Conservation (phyloP, 2,888 invertebrate species). For the Ethmia dodecea region DNA sequence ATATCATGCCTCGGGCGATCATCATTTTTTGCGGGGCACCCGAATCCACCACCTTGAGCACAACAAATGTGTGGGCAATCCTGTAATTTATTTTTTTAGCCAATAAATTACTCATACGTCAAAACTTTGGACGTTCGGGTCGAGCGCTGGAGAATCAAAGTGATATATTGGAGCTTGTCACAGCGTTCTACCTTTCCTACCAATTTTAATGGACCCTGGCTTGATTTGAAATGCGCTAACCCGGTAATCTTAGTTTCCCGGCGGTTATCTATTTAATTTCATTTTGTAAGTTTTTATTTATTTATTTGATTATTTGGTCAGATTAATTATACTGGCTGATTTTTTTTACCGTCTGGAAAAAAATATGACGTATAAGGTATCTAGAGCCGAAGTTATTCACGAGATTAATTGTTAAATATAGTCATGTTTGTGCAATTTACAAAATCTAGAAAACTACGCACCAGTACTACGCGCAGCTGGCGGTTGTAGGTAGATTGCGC, state of each 20-base stretch:
- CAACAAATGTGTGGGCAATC: constrained; percentile 73
- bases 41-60: constrained; percentile 70
- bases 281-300: too few relatives aligned
- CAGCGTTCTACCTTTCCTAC: constrained; percentile 57
- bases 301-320: too few relatives aligned
- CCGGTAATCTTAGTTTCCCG: neutral
- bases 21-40: constrained; percentile 70
- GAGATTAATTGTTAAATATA: too few relatives aligned
- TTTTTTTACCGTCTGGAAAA: too few relatives aligned
- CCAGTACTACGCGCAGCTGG: too few relatives aligned
- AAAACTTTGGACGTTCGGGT: constrained; percentile 58
- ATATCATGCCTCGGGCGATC: constrained; percentile 43
- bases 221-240: neutral
- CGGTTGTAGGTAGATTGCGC: too few relatives aligned
- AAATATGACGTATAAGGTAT: too few relatives aligned
- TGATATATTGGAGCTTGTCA: constrained; percentile 74
- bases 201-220: constrained; percentile 39
- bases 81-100: constrained; percentile 74
- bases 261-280: too few relatives aligned
- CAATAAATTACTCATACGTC: constrained; percentile 77
- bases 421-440: too few relatives aligned
- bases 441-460: too few relatives aligned
- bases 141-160: constrained; percentile 44
- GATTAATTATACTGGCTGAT: too few relatives aligned
- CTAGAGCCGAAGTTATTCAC: too few relatives aligned